These are phyloP conservation scores for Caenorhabditis sp. DNA, from an alignment of 2,888 invertebrate genomes.

Conservation along the genomic window DNA sequence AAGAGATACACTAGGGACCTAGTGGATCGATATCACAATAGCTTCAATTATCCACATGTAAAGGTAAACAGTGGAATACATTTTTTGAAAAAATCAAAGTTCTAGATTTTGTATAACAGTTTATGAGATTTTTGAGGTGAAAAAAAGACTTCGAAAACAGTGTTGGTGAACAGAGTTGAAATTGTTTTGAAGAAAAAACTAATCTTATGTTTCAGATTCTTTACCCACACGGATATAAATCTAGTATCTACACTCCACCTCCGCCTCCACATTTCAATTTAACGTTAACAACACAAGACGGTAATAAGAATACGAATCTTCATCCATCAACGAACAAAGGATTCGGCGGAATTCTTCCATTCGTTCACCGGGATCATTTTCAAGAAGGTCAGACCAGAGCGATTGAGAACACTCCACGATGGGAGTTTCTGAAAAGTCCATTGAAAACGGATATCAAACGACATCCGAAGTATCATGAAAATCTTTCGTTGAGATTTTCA, in stretches of 20 bases:
- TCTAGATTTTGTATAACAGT: too few species aligned
- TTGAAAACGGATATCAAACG: not conserved
- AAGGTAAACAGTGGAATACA: too few species aligned
- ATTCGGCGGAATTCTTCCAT: not conserved
- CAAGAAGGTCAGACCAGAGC: not conserved
- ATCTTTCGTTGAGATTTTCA: not conserved
- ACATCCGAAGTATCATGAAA: not conserved
- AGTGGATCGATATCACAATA: too few species aligned
- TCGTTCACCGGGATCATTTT: not conserved
- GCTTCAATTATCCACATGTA: too few species aligned
- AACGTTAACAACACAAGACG: not conserved
- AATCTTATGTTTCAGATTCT: not conserved
- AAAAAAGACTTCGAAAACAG: too few species aligned
- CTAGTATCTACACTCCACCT: not conserved
- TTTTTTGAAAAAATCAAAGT: too few species aligned
- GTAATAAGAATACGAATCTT: not conserved
- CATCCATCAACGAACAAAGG: not conserved
- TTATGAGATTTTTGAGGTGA: too few species aligned
- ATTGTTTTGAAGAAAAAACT: too few species aligned
- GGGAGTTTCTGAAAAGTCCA: not conserved
- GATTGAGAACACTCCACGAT: not conserved
- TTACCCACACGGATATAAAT: not conserved
- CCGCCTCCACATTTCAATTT: not conserved
- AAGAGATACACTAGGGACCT: too few species aligned
- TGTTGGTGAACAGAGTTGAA: too few species aligned